Percentiles rank a stretch among this genome's conserved stretches.
phyloP scores from a whole-genome alignment of 2,113 vertebrate genomes.

The Anarrhichthys ocellatus region DNA sequence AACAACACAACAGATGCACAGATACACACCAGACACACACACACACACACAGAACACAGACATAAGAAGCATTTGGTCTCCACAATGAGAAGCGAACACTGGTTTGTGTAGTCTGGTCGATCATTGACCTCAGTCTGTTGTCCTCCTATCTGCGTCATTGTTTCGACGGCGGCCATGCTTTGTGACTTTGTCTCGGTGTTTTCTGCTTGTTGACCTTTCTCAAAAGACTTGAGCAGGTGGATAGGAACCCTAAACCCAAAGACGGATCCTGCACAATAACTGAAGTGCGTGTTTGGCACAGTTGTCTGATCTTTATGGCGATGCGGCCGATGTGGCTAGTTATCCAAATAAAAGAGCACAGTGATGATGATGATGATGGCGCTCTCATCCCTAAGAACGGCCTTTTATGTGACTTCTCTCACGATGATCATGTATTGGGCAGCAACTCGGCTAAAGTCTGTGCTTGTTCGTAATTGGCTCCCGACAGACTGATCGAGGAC shows the following conservation, averaged over 20 bases:
- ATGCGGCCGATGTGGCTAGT: conserved; percentile 4
- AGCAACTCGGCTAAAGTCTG: conserved; percentile 8
- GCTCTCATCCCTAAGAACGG: conserved; percentile 16
- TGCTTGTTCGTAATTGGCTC: conserved; percentile 55
- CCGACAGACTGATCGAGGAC: conserved; percentile 31
- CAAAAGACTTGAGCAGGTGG: conserved; percentile 54
- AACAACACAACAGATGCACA: neutral
- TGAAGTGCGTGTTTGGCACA: conserved; percentile 33
- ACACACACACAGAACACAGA: neutral
- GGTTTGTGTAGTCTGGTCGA: conserved; percentile 54
- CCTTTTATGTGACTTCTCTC: conserved; percentile 26
- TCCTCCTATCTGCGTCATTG: conserved; percentile 53
- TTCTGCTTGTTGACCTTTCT: conserved; percentile 46
- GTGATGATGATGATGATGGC: conserved; percentile 13
- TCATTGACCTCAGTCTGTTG: conserved; percentile 65
- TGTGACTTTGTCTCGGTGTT: conserved; percentile 47
- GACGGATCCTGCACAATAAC: conserved; percentile 23
- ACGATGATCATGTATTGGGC: neutral
- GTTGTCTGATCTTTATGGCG: conserved; percentile 32
- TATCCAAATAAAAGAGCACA: conserved; percentile 41
- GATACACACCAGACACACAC: neutral
- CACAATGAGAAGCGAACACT: neutral
- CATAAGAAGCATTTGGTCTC: neutral
- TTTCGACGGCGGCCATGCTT: conserved; percentile 16
- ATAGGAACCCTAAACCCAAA: conserved; percentile 18